Percentiles rank a stretch among this genome's conserved stretches.
phyloP scores from a whole-genome alignment of 2,113 vertebrate species.

The Channa argus region DNA sequence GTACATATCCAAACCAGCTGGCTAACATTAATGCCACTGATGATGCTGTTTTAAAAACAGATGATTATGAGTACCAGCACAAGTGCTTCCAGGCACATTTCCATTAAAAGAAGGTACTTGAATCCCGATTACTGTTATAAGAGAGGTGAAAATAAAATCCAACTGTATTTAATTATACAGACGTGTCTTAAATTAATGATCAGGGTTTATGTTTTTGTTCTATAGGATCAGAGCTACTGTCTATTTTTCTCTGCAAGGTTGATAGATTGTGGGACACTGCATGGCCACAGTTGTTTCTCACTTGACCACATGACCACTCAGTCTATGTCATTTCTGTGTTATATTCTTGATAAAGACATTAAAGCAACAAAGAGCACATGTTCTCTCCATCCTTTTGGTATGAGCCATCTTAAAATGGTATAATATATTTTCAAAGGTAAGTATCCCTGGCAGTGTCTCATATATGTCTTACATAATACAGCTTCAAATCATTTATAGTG shows the following conservation, averaged over 20 bases:
- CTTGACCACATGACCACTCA: background rate
- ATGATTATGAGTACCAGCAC: background rate
- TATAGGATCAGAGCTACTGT: background rate
- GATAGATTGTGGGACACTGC: background rate
- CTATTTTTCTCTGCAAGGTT: background rate
- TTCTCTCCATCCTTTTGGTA: background rate
- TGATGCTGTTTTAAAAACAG: background rate
- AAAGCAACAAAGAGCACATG: no score
- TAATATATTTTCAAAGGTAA: background rate
- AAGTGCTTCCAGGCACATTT: background rate
- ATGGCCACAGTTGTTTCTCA: background rate
- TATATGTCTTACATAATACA: conserved; percentile 11
- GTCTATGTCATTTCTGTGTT: background rate
- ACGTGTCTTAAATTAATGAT: background rate
- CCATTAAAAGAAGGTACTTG: background rate
- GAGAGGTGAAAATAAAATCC: background rate
- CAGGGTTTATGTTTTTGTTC: background rate
- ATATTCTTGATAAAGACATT: background rate
- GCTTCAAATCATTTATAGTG: conserved; percentile 45
- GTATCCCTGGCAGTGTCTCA: background rate
- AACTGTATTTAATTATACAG: background rate
- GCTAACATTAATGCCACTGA: background rate
- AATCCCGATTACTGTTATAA: background rate
- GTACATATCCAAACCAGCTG: background rate
- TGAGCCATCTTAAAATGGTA: background rate